Evolutionary conservation across 2,888 invertebrate genomes (phyloP).

Genomic region (Drosophila cyrtoloma): DNA sequence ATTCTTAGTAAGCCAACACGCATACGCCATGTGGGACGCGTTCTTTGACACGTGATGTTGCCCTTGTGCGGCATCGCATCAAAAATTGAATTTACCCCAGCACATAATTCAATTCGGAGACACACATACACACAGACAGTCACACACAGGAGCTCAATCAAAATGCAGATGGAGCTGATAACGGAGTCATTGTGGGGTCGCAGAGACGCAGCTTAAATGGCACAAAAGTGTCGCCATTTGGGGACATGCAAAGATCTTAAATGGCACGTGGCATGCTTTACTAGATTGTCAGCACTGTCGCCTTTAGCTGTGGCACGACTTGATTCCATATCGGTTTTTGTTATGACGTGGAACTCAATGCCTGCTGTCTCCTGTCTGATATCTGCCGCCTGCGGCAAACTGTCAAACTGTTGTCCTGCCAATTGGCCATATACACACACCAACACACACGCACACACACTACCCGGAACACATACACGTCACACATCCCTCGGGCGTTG

Average conservation of each 20-base stretch:
- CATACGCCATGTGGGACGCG: slow-evolving; percentile 62
- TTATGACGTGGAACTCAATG: slow-evolving; percentile 53
- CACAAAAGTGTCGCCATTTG: slow-evolving; percentile 22
- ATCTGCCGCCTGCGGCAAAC: slow-evolving; percentile 7
- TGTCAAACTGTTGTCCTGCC: slow-evolving; percentile 32
- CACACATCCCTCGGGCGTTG: slow-evolving; percentile 18
- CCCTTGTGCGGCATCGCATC: slow-evolving; percentile 35
- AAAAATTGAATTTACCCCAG: slow-evolving; percentile 74
- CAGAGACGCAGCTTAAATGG: slow-evolving; percentile 24
- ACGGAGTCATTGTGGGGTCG: slow-evolving; percentile 7
- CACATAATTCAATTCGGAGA: slow-evolving; percentile 72
- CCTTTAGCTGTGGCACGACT: slow-evolving; percentile 10
- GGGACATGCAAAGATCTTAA: slow-evolving; percentile 34
- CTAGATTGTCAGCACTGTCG: slow-evolving; percentile 17
- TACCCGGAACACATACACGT: background rate
- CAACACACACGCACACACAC: background rate
- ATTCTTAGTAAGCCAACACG: slow-evolving; percentile 24
- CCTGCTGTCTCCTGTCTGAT: slow-evolving; percentile 12
- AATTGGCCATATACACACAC: slow-evolving; percentile 16
- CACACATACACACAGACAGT: background rate
- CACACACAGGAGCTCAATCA: slow-evolving; percentile 20
- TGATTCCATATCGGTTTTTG: slow-evolving; percentile 27
- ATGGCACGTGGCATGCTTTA: slow-evolving; percentile 36
- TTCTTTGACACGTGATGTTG: slow-evolving; percentile 42
- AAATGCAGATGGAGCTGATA: slow-evolving; percentile 39